Base-by-base conservation (phyloP, 2,113 vertebrate genomes). In the Ctenomys sociabilis region DNA sequence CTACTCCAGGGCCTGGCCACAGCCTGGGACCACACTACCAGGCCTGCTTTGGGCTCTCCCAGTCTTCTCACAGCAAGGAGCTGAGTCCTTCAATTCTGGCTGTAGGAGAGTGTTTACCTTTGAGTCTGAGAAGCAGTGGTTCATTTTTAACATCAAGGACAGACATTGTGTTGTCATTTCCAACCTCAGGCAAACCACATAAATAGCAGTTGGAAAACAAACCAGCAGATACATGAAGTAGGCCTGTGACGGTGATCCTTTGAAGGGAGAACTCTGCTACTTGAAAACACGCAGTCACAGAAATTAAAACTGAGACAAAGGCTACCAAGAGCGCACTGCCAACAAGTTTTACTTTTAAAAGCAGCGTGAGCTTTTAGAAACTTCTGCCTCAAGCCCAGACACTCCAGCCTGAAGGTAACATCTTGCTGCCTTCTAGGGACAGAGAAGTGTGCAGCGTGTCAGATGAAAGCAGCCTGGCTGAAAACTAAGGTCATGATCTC, bases 131-230 rank as follows among this genome's bases (percentile, higher is more conserved):
- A n/a, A n/a, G 52, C 91, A 63, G 7, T 0, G 2, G 83, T 13
- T 61, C 82, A 17, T 64, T 52, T 85, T 85, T 7, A 88, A 86
- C 77, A 85, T 85, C 68, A 83, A 80, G 73, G 82, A 57, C 54
- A 0, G 1, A 1, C 54, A 64, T 24, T 54, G 85, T 28, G 32
- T 40, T 64, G 72, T 59, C 77, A 21, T 73, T 49, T 88, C 32
- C 0, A 0, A 66, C 88, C 93, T 96, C 91, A 92, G 95, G 95
- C 57, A 93, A 97, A 84, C 84, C 80, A 84, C 72, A 37, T 2
- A 16, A 88, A 88, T 28, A 95, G 16, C 64, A 85, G 37, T 35
- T 95, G 92, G 63, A 86, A 88, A 93, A 86, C 72, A 88, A 83
- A 94, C 22, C 0, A 28, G 70, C 66, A 4, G 57, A 77, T 1